Conservation (phyloP, 2,797 vertebrate genomes). For the Sebastes minor region DNA sequence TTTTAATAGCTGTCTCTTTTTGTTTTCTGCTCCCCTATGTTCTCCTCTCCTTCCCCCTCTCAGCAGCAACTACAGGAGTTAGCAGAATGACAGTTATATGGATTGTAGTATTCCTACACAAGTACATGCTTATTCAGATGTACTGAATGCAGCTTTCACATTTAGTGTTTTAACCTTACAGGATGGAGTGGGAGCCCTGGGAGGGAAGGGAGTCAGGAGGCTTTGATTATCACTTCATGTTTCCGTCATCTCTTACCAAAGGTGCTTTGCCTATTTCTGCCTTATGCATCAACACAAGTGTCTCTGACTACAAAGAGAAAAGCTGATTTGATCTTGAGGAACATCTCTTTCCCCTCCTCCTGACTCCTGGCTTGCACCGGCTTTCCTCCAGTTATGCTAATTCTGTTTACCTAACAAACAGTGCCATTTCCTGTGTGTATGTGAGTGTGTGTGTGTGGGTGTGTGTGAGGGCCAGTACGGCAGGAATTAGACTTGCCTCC, state of each 20-base stretch:
- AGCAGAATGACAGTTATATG: constrained; percentile 29
- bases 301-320: constrained; percentile 40
- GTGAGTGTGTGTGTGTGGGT: not conserved
- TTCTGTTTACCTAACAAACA: constrained; percentile 43
- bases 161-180: constrained; percentile 33
- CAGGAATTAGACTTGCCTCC: constrained; percentile 19
- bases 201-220: constrained; percentile 24
- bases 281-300: constrained; percentile 3
- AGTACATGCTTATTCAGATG: constrained; percentile 31
- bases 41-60: not conserved
- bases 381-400: constrained; percentile 46
- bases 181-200: constrained; percentile 32
- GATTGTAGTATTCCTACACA: constrained; percentile 13
- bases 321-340: constrained; percentile 44
- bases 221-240: constrained; percentile 57
- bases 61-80: not conserved
- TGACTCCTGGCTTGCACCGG: not conserved
- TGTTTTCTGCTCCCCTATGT: constrained; percentile 12
- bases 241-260: constrained; percentile 45
- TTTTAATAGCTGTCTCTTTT: constrained; percentile 27
- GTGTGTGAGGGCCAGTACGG: not conserved
- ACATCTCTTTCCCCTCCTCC: constrained; percentile 14
- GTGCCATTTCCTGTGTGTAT: constrained; percentile 4
- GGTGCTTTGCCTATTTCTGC: constrained; percentile 30
- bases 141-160: constrained; percentile 31